Evolutionary conservation across 2,797 vertebrate species (phyloP), one percentile per base, ranked within the genome.

Genomic region (Orestias chungarensis): DNA sequence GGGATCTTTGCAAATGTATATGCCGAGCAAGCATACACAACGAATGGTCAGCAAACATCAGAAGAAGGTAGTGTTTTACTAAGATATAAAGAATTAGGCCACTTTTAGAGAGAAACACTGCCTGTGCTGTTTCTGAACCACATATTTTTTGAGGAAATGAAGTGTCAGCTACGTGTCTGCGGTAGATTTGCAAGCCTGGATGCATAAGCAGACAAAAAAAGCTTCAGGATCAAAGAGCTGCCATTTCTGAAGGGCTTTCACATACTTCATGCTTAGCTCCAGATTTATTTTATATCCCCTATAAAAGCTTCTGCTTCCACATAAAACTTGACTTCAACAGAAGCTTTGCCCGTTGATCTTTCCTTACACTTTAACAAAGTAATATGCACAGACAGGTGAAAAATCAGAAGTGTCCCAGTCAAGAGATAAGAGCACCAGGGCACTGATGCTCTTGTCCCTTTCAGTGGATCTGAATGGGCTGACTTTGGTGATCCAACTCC

Each of bases 1-100:
- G 80, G 86, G 74, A 75, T 79, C 83, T 73, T 69, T 79, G 81
- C 78, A 82, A 75, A 81, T 89, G 84, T 87, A 82, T 88, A 90
- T 88, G 85, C 81, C n/a, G 66, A 84, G 77, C 0, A 2, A 64
- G 70, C 72, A 65, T 82, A 65, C 31, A 27, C 70, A 73, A 74
- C 50, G 65, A 86, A 73, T 66, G 27, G 61, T 76, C 78, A 62
- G 61, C 61, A 77, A 68, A 73, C 77, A 72, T 76, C 66, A 42
- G 33, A 23, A 54, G 43, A 49, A 46, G 76, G 75, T 71, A 70
- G 49, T 68, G 17, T 40, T 35, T 42, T 74, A 70, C 83, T 62
- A 49, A 81, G 71, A 76, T 81, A 61, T 75, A 75, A 73, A 75
- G 54, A 70, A 67, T n/a, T 64, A 14, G 50, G 72, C 23, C 1